Evolutionary conservation across 2,888 invertebrate species (phyloP).

Genomic region (Eugnorisma glareosa): DNA sequence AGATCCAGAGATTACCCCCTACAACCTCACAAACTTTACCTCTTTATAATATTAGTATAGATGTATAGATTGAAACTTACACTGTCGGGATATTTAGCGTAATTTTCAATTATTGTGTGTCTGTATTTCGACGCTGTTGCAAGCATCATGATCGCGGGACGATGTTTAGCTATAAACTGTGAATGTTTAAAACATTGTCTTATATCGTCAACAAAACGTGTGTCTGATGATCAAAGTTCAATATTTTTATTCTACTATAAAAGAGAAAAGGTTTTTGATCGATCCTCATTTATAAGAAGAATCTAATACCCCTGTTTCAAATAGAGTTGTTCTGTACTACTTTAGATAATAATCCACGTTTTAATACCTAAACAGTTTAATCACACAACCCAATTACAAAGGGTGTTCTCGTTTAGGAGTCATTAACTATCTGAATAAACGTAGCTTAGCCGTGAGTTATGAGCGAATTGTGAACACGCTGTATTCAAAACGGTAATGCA

Average conservation of each 20-base stretch:
- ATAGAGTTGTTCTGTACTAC: neutral
- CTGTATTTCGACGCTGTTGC: too few relatives aligned
- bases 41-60: too few relatives aligned
- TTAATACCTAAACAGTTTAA: conserved; percentile 24
- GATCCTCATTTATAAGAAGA: neutral
- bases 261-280: too few relatives aligned
- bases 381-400: conserved; percentile 42
- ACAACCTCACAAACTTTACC: too few relatives aligned
- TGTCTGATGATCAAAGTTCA: neutral
- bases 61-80: too few relatives aligned
- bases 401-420: conserved; percentile 28
- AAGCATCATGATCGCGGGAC: too few relatives aligned
- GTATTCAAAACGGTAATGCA: conserved; percentile 45
- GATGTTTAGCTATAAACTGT: too few relatives aligned
- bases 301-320: neutral
- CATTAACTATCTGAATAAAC: conserved; percentile 53
- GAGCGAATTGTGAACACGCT: conserved; percentile 36
- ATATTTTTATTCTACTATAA: too few relatives aligned
- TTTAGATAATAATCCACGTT: conserved; percentile 16
- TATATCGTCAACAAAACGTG: neutral
- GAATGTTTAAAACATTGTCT: too few relatives aligned
- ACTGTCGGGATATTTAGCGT: too few relatives aligned
- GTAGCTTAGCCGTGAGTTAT: conserved; percentile 52
- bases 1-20: too few relatives aligned
- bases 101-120: too few relatives aligned